Evolutionary conservation across 2,797 vertebrate genomes (phyloP), one percentile per base, ranked within the genome.

Genomic region (Zenarchopterus dispar): DNA sequence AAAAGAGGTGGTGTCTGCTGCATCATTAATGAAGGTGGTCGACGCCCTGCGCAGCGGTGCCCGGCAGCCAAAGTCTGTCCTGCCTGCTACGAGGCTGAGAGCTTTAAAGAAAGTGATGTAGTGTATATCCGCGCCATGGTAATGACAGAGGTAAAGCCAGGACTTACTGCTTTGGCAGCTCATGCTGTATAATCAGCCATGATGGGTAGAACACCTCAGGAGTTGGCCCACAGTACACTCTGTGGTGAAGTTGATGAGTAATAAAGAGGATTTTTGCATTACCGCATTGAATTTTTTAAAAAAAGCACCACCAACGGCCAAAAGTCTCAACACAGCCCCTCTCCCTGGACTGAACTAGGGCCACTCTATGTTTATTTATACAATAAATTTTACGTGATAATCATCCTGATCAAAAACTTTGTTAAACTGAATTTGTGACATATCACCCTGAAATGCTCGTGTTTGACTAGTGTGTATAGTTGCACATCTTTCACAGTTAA

Each of bases 1-100:
- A 80, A 81, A 75, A 77, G 66, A 73, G 80, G 69, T 33, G 66
- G 66, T 36, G 78, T 85, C 76, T 87, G 73, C 79, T 89, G 86
- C 86, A 90, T 89, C 85, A 73, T 90, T 92, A 79, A 91, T 88
- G 84, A 85, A 65, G 83, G 70, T 22, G 52, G 76, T 74, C 56
- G 83, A 85, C 72, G 82, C 83, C 78, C 81, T 23, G 55, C 33
- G 46, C 78, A 75, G 79, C 62, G 56, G 62, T 44, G 73, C 80
- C 83, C 72, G 10, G 69, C 80, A 78, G 83, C 73, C 76, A 76
- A 13, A 71, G 62, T 52, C 78, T 62, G 72, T 61, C 53, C 70
- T 36, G 59, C 58, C 75, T 75, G 71, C 80, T 66, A 61, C 78
- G 60, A 42, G 75, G 71, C 69, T 53, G 71, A 16, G 56, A 70